These are phyloP conservation scores for Muraenolepis orangiensis DNA, from an alignment of 2,797 vertebrate species.

Conservation along the genomic window DNA sequence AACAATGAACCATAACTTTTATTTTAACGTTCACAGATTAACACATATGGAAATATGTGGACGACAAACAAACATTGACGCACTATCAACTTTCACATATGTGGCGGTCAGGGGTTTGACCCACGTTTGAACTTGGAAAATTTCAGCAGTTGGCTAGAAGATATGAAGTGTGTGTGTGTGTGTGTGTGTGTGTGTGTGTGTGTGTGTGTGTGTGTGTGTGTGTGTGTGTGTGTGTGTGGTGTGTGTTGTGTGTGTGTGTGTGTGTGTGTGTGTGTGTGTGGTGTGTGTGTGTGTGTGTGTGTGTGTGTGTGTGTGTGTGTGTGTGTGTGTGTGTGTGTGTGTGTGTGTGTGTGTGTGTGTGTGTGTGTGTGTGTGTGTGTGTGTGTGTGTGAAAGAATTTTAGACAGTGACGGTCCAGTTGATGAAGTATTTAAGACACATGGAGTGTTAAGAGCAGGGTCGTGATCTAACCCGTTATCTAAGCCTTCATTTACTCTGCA, in stretches of 20 bases:
- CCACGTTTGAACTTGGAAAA: conserved; percentile 61
- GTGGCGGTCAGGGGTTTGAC: conserved; percentile 53
- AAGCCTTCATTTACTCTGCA: conserved; percentile 13
- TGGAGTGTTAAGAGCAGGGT: conserved; percentile 35
- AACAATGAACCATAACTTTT: conserved; percentile 7
- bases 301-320: conserved; percentile 11
- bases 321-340: conserved; percentile 31
- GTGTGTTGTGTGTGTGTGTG: conserved; percentile 26
- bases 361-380: conserved; percentile 17
- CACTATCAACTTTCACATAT: conserved; percentile 28
- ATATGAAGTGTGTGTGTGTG: conserved; percentile 43
- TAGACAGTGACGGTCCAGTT: conserved; percentile 35
- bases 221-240: conserved; percentile 5
- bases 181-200: conserved; percentile 24
- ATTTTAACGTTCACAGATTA: conserved; percentile 4
- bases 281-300: conserved; percentile 20
- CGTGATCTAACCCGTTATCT: conserved; percentile 23
- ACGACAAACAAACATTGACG: neutral
- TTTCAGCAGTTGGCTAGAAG: conserved; percentile 49
- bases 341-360: conserved; percentile 23
- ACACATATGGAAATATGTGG: neutral
- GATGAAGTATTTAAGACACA: conserved; percentile 42
- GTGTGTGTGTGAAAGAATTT: conserved; percentile 28
- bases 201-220: conserved; percentile 17
- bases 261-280: conserved; percentile 21